Percentiles rank a stretch among this genome's conserved stretches.
Evolutionary conservation across 1,140 invertebrate genomes (phyloP).

Genomic region (Andricus grossulariae): DNA sequence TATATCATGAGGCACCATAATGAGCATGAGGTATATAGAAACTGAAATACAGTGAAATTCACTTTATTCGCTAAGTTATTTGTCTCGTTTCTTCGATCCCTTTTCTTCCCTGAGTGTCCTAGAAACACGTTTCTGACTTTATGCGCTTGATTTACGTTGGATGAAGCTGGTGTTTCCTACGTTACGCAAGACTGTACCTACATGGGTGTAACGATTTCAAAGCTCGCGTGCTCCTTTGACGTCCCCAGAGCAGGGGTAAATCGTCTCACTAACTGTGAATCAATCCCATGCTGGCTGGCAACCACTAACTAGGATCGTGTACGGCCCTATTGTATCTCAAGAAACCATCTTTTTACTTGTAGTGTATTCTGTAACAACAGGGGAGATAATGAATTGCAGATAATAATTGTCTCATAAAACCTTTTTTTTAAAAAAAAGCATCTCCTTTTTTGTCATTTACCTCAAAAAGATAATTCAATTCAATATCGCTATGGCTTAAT

Average conservation of each 20-base stretch:
- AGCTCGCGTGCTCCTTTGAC: conserved; percentile 54
- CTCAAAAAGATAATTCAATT: too few species aligned
- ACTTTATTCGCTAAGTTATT: background rate
- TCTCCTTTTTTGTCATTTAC: too few species aligned
- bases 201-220: conserved; percentile 45
- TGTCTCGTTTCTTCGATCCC: background rate
- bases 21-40: background rate
- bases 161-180: background rate
- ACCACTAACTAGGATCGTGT: conserved; percentile 61
- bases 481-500: too few species aligned
- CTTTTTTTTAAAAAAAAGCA: too few species aligned
- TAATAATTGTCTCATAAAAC: conserved; percentile 36
- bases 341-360: conserved; percentile 47
- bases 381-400: conserved; percentile 34
- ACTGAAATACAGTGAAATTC: background rate
- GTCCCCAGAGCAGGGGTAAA: conserved; percentile 47
- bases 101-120: background rate
- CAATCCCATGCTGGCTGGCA: conserved; percentile 58
- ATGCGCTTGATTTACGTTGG: background rate
- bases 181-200: conserved; percentile 26
- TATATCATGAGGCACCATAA: too few species aligned
- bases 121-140: background rate
- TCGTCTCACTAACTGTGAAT: conserved; percentile 60
- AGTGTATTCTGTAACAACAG: conserved; percentile 17
- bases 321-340: conserved; percentile 52